phyloP scores from a whole-genome alignment of 2,797 vertebrate genomes.

The Nyctibius grandis region DNA sequence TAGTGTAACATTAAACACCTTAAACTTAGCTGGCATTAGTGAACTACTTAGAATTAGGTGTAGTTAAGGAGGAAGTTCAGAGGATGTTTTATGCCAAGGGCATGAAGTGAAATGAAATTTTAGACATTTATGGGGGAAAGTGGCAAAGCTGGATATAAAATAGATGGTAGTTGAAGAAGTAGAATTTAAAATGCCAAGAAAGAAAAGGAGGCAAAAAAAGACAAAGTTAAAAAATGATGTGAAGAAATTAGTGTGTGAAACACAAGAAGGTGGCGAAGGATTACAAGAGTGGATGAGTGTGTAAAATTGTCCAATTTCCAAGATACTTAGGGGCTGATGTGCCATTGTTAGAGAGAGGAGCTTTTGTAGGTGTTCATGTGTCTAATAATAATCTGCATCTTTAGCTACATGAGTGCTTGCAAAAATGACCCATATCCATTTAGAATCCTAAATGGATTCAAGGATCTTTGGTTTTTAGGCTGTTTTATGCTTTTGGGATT shows the following conservation, averaged over 20 bases:
- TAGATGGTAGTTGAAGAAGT: background rate
- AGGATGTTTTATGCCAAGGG: background rate
- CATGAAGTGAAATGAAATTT: background rate
- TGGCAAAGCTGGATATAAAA: background rate
- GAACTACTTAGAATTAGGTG: background rate
- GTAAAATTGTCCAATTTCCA: constrained; percentile 31
- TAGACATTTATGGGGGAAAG: background rate
- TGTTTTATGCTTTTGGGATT: constrained; percentile 33
- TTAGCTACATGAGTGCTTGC: background rate
- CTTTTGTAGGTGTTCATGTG: background rate
- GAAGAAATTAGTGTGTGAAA: background rate
- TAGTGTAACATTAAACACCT: background rate
- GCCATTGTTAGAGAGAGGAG: background rate
- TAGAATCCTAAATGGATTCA: constrained; percentile 28
- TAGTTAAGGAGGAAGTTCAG: background rate
- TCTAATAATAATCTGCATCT: constrained; percentile 18
- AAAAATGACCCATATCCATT: constrained; percentile 23
- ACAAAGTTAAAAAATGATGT: background rate
- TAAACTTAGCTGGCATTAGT: background rate
- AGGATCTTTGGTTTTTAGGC: background rate
- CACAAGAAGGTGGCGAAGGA: background rate
- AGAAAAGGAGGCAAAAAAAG: background rate
- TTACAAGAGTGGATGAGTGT: background rate
- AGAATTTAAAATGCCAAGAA: background rate
- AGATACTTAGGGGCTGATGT: background rate